These are phyloP conservation scores for Nerophis lumbriciformis DNA, from an alignment of 2,113 vertebrate genomes.

Conservation along the genomic window DNA sequence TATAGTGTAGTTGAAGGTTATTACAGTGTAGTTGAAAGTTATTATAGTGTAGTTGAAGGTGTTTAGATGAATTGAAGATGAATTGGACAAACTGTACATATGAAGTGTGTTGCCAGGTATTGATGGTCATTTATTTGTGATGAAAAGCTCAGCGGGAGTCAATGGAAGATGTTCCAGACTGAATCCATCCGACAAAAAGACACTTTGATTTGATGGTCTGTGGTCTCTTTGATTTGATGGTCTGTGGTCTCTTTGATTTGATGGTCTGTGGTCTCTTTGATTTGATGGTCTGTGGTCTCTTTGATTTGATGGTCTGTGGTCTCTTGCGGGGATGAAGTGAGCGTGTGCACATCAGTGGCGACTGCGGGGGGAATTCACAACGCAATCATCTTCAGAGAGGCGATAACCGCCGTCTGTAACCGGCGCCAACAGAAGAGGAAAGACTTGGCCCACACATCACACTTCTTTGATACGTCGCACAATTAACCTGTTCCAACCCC, in stretches of 20 bases:
- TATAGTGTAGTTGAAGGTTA: too few species aligned
- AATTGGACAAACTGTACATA: too few species aligned
- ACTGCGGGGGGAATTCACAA: not conserved
- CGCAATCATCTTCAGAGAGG: conserved; percentile 9
- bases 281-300: too few species aligned
- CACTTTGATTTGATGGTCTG: not conserved
- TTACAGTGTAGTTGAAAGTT: too few species aligned
- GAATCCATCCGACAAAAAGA: not conserved
- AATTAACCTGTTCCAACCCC: conserved; percentile 15
- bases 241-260: conserved; percentile 17
- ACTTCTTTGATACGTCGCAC: conserved; percentile 6
- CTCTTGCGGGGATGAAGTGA: conserved; percentile 16
- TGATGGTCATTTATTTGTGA: not conserved
- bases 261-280: conserved; percentile 9
- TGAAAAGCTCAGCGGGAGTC: conserved; percentile 20
- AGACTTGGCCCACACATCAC: not conserved
- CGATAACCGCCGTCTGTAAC: conserved; percentile 12
- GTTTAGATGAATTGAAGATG: too few species aligned
- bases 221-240: conserved; percentile 14
- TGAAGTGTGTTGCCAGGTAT: not conserved
- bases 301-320: not conserved
- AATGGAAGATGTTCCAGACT: not conserved
- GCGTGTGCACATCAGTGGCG: not conserved
- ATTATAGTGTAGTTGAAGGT: too few species aligned
- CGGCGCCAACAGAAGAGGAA: conserved; percentile 11